Evolutionary conservation across 2,888 invertebrate species (phyloP), one percentile per base, ranked within the genome.

Genomic region (Torymus auratus): DNA sequence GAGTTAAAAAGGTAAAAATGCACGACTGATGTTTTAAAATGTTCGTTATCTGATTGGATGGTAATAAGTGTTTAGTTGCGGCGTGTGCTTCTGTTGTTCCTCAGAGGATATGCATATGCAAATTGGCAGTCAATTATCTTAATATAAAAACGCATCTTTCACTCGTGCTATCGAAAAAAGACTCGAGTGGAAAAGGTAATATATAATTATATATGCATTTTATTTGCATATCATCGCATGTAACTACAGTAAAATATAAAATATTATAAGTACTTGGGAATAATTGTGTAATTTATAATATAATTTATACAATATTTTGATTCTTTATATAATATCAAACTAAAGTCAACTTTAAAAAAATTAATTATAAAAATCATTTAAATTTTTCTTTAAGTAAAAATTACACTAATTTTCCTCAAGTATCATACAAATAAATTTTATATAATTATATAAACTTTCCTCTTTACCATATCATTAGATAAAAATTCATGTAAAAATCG

Each of bases 31-130:
- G 56, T 50, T 68, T 52, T 72, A 20, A 13, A 64, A 74, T 15
- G 52, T 56, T 64, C 50, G 20, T 64, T 61, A 68, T 67, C 14
- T 41, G 14, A 72, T 78, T 67, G 7, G 20, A 67, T 67, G 65
- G 5, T 67, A 23, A 75, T 12, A 60, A 23, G 17, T 69, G 41
- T 28, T 61, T n/a, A n/a, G 15, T 65, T 65, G 65, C 23, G 41
- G 62, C 76, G 69, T 69, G 20, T 61, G 52, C 41, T 58, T 20
- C 20, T 65, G 70, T 52, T 71, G 65, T 76, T 81, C 68, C 61
- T 83, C 71, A 76, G 83, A 80, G 81, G 81, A 86, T 86, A 85
- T 85, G 82, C 75, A 84, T 81, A 67, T 78, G 76, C 77, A 53
- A 80, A 80, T 82, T 82, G 79, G 77, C 72, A 82, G 68, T 84